phyloP scores from a whole-genome alignment of 2,113 vertebrate species.

The Athene noctua region DNA sequence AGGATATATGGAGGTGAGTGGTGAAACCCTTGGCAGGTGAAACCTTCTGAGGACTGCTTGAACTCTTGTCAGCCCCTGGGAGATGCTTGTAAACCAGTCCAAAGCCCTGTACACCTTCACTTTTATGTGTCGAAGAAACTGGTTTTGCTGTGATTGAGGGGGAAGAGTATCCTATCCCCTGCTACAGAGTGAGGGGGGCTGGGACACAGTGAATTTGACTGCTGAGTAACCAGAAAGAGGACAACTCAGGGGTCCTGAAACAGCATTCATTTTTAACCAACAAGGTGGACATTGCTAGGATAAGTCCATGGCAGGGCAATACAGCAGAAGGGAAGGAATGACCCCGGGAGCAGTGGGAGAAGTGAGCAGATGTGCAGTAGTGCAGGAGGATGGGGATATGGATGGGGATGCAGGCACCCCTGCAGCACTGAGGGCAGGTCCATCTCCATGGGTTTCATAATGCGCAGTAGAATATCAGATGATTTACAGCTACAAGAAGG shows the following conservation, averaged over 20 bases:
- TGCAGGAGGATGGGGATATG: neutral
- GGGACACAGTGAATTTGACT: neutral
- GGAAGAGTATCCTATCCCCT: neutral
- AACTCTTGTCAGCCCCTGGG: neutral
- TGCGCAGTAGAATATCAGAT: neutral
- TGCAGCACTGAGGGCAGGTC: rapidly evolving
- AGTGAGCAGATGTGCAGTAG: neutral
- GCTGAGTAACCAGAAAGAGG: neutral
- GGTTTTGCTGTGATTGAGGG: neutral
- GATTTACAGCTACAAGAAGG: neutral
- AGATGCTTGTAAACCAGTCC: neutral
- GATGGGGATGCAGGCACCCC: neutral
- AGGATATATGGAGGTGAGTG: rapidly evolving
- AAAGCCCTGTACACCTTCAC: neutral
- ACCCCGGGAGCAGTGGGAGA: rapidly evolving
- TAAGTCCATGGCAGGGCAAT: neutral
- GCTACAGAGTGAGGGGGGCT: neutral
- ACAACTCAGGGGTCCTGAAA: neutral
- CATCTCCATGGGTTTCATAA: neutral
- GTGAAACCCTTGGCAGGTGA: neutral
- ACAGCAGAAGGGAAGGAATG: neutral
- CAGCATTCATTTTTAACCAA: neutral
- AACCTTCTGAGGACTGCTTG: neutral
- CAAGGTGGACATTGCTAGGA: neutral
- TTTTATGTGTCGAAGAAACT: neutral